phyloP scores from a whole-genome alignment of 2,797 vertebrate genomes.

The Vireo griseus region DNA sequence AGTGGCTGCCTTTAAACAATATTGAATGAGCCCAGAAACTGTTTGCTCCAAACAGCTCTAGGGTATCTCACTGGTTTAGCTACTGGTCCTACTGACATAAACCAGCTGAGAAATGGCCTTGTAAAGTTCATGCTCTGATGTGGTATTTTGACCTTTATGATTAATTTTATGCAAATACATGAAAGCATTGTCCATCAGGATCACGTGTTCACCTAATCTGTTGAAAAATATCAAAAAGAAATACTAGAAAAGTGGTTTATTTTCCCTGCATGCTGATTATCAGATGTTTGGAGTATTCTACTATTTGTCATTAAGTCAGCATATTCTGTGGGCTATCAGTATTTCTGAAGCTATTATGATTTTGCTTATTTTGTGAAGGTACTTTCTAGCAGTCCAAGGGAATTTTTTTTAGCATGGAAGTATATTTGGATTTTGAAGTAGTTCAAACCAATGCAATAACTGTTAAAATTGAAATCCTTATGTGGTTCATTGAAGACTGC shows the following conservation, averaged over 20 bases:
- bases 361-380: not conserved
- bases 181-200: not conserved
- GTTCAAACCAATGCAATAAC: not conserved
- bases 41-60: not conserved
- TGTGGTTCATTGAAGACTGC: not conserved
- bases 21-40: not conserved
- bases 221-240: slow-evolving; percentile 5
- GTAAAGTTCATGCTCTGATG: not conserved
- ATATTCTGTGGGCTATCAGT: not conserved
- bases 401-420: not conserved
- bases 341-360: not conserved
- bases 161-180: not conserved
- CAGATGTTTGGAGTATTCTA: not conserved
- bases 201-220: not conserved
- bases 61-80: not conserved
- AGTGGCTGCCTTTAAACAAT: not conserved
- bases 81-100: not conserved
- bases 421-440: not conserved
- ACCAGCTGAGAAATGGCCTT: not conserved
- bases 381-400: not conserved
- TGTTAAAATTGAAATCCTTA: not conserved
- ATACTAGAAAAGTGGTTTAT: not conserved
- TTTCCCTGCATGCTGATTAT: not conserved
- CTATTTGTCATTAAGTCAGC: not conserved
- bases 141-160: not conserved